Evolutionary conservation across 2,797 vertebrate species (phyloP).

Genomic region (Melanotaenia maccullochi): DNA sequence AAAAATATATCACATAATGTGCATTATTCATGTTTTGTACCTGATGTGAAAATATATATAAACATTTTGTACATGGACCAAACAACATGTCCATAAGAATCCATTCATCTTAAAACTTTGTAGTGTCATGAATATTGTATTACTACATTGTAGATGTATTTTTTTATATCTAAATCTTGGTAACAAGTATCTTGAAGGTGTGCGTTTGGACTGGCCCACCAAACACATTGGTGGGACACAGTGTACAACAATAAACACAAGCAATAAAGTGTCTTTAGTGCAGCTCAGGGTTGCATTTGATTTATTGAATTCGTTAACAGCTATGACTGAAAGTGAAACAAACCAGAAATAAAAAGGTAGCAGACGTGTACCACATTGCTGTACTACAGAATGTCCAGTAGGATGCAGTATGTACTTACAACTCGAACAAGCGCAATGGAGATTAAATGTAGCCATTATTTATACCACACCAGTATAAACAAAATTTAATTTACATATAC

Average conservation of each 20-base stretch:
- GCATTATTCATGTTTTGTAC: constrained; percentile 80
- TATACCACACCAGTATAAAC: not conserved
- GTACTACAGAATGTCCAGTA: constrained; percentile 24
- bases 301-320: not conserved
- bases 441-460: no score
- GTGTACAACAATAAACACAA: constrained; percentile 77
- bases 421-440: no score
- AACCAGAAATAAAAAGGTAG: not conserved
- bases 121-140: constrained; percentile 84
- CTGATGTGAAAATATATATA: constrained; percentile 68
- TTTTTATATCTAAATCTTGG: constrained; percentile 87
- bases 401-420: constrained; percentile 23
- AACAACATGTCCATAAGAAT: constrained; percentile 72
- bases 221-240: constrained; percentile 65
- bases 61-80: constrained; percentile 77
- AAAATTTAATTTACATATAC: not conserved
- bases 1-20: constrained; percentile 52
- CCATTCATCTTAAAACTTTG: constrained; percentile 74
- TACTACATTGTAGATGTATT: constrained; percentile 82
- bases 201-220: constrained; percentile 64
- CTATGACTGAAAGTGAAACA: not conserved
- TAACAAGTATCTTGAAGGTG: constrained; percentile 69
- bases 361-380: not conserved
- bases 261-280: constrained; percentile 83
- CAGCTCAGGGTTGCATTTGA: constrained; percentile 20